Evolutionary conservation across 1,140 invertebrate species (phyloP).

Genomic region (honey bee (Apis mellifera)): Amel_HAv3.1 CM009931.2:25578001-25578500

Average conservation of each 20-base stretch:
- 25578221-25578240: constrained; percentile 55
- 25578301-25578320: constrained; percentile 46
- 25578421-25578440: background rate
- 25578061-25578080: background rate
- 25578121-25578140: constrained; percentile 24
- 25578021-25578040: too few species aligned
- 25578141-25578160: constrained; percentile 40
- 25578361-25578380: constrained; percentile 67
- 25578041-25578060: too few species aligned
- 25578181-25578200: constrained; percentile 55
- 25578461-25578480: too few species aligned
- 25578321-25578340: constrained; percentile 36
- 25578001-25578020: constrained; percentile 9
- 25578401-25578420: too few species aligned
- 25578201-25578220: constrained; percentile 62
- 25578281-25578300: constrained; percentile 43
- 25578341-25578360: constrained; percentile 69
- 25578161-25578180: constrained; percentile 30
- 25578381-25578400: constrained; percentile 1
- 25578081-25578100: constrained; percentile 6
- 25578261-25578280: constrained; percentile 65
- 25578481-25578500: too few species aligned
- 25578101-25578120: constrained; percentile 25
- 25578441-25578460: constrained; percentile 1
- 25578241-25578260: constrained; percentile 13